Conservation (phyloP, 2,797 vertebrate genomes). For the Carcharodon carcharias region DNA sequence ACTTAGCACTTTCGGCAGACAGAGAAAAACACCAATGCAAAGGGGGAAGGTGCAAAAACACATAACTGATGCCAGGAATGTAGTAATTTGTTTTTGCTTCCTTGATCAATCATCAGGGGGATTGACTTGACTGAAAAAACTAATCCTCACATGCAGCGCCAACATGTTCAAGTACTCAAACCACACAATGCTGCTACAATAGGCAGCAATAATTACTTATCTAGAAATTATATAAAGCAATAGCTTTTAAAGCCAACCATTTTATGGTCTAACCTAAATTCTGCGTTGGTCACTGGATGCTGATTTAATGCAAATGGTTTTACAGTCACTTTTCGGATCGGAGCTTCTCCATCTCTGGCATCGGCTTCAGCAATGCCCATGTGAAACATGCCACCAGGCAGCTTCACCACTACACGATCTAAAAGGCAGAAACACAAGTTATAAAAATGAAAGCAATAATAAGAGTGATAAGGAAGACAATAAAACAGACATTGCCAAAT, state of each 20-base stretch:
- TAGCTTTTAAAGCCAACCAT: background rate
- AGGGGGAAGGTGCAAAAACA: background rate
- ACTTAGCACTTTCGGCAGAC: background rate
- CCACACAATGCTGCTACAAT: background rate
- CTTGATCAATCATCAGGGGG: too few relatives aligned
- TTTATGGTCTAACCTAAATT: conserved; percentile 69
- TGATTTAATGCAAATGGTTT: conserved; percentile 68
- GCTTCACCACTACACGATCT: conserved; percentile 52
- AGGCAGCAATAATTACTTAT: background rate
- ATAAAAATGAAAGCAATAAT: background rate
- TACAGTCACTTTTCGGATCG: conserved; percentile 56
- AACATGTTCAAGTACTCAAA: too few relatives aligned
- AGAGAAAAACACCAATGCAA: too few relatives aligned
- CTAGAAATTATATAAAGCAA: background rate
- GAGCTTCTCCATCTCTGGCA: conserved; percentile 64
- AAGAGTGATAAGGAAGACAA: background rate
- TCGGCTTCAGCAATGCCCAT: conserved; percentile 67
- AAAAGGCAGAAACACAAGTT: conserved; percentile 29
- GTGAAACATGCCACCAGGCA: conserved; percentile 67
- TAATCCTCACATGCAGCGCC: background rate
- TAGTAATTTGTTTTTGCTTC: background rate
- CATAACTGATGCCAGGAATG: background rate
- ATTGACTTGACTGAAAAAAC: too few relatives aligned
- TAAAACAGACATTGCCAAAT: background rate
- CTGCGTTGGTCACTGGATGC: conserved; percentile 75